Evolutionary conservation across 2,113 vertebrate genomes (phyloP), one percentile per base, ranked within the genome.

Genomic region (Telmatochromis bifrenatus): DNA sequence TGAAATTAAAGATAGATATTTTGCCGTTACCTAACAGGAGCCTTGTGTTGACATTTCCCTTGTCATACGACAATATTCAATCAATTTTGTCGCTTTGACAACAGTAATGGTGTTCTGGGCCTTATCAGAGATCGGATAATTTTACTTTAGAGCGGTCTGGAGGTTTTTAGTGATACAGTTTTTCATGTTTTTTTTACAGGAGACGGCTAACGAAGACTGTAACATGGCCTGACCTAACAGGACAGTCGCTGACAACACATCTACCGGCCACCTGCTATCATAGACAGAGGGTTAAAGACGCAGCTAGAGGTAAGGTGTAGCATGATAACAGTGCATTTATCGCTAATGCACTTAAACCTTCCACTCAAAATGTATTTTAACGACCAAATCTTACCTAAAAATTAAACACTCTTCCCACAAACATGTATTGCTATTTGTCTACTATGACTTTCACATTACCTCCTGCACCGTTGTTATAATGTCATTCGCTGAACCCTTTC

Each of bases 1-100:
- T 83, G 85, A 87, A 87, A 88, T 89, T 73, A 92, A 88, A 81
- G 56, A 84, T 53, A 80, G 82, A 58, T 87, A 58, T 87, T 80
- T 77, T 62, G 45, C 49, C 80, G 55, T 87, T 84, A n/a, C 35
- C 3, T 39, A 10, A 26, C 9, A 11, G 47, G 8, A 6, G 3
- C 3, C 23, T 37, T 84, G 19, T 62, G 51, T 68, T 81, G 23
- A 77, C 17, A 35, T 77, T 82, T 15, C 4, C 7, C 3, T 4
- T 10, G 11, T n/a, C 3, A 35, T 21, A 53, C 12, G 31, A 73
- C 17, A 47, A 21, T 49, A n/a, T 13, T 47, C n/a, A 13, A 3
- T 39, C 19, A 2, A 17, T 65, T n/a, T 10, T 31, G 8, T 6
- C 53, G 7, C 15, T 83, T 19, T 33, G 17, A 13, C 19, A n/a